phyloP scores from a whole-genome alignment of 2,888 invertebrate species.

The Acrobasis suavella region DNA sequence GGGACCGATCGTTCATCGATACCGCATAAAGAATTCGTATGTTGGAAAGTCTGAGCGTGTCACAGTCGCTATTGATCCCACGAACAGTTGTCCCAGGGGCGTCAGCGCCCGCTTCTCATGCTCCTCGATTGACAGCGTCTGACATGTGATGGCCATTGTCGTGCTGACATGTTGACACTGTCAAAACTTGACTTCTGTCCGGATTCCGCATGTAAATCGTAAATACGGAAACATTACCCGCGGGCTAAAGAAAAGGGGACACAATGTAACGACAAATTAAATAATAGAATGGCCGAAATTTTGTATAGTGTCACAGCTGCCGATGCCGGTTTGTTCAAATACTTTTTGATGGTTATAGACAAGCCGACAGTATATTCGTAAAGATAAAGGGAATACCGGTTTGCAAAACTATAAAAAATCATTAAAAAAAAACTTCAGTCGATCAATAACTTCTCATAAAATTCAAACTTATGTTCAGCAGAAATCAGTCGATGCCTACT shows the following conservation, averaged over 20 bases:
- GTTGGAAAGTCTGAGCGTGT: slow-evolving; percentile 49
- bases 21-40: slow-evolving; percentile 58
- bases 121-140: slow-evolving; percentile 70
- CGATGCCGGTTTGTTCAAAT: slow-evolving; percentile 28
- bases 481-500: too few species aligned
- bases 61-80: slow-evolving; percentile 53
- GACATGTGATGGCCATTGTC: slow-evolving; percentile 79
- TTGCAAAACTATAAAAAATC: background rate
- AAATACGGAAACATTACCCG: slow-evolving; percentile 78
- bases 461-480: too few species aligned
- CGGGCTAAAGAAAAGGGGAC: slow-evolving; percentile 40
- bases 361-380: slow-evolving; percentile 3
- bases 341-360: slow-evolving; percentile 22
- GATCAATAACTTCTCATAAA: too few species aligned
- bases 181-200: slow-evolving; percentile 79
- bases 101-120: slow-evolving; percentile 71
- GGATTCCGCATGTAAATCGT: slow-evolving; percentile 73
- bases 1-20: slow-evolving; percentile 67
- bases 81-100: slow-evolving; percentile 51
- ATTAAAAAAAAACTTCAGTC: too few species aligned
- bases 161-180: slow-evolving; percentile 79
- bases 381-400: background rate
- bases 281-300: slow-evolving; percentile 73
- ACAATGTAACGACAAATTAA: slow-evolving; percentile 80
- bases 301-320: slow-evolving; percentile 61